A percentile compares a stretch with the other conserved stretches of the same genome.
These are phyloP conservation scores for Syncerus caffer DNA, from an alignment of 2,797 vertebrate genomes.

Conservation along the genomic window DNA sequence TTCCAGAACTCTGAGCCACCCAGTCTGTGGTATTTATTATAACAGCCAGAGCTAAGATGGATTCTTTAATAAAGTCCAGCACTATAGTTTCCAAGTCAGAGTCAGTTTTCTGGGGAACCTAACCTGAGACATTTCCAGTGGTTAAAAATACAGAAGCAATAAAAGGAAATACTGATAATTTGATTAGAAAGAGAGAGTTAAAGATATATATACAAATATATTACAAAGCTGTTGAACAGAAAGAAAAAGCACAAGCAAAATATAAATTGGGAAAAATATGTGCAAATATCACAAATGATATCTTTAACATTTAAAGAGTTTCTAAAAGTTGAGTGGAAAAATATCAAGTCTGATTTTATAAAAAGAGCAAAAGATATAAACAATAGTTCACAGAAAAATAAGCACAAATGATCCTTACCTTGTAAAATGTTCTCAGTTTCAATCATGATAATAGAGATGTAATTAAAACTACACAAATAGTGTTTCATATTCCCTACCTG, in stretches of 20 bases:
- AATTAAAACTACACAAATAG: not conserved
- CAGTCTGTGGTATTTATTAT: not conserved
- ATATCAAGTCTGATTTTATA: not conserved
- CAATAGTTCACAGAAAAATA: not conserved
- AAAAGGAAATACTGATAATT: not conserved
- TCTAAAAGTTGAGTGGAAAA: constrained; percentile 11
- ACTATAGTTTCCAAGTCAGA: not conserved
- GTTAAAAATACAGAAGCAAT: constrained; percentile 9
- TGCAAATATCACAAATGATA: not conserved
- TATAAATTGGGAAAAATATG: not conserved
- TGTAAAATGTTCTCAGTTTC: not conserved
- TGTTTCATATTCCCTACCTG: not conserved
- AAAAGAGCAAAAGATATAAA: not conserved
- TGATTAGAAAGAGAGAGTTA: not conserved
- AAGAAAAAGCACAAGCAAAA: constrained; percentile 14
- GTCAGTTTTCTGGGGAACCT: not conserved
- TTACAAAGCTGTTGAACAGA: not conserved
- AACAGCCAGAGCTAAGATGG: not conserved
- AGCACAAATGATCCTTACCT: not conserved
- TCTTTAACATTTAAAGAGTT: not conserved
- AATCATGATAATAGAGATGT: not conserved
- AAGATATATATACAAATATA: not conserved
- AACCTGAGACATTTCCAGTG: not conserved
- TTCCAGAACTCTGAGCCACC: not conserved
- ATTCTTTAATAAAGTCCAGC: not conserved